phyloP scores from a whole-genome alignment of 1,140 invertebrate species.

The Gryllus bimaculatus region DNA sequence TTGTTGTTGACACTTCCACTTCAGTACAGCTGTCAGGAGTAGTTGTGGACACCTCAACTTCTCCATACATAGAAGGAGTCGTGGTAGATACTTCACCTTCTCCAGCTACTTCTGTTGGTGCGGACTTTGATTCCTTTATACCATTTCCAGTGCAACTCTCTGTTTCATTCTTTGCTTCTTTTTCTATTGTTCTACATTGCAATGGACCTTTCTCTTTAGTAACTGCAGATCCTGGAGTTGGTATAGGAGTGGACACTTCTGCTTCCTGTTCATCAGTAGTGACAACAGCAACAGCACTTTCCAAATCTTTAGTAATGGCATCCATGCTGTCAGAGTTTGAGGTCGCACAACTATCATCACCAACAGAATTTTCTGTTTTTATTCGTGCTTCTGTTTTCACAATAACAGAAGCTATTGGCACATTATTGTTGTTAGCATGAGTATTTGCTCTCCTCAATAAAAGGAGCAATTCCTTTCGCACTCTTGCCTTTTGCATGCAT shows the following conservation, averaged over 20 bases:
- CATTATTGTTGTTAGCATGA: constrained; percentile 12
- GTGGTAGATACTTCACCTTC: constrained; percentile 17
- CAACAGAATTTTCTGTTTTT: not conserved
- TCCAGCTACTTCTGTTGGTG: not conserved
- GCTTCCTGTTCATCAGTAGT: constrained; percentile 37
- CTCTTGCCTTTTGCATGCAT: constrained; percentile 56
- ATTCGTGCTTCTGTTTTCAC: not conserved
- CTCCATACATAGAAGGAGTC: constrained; percentile 10
- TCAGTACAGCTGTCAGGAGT: constrained; percentile 16
- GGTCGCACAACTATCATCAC: not conserved
- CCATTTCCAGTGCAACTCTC: constrained; percentile 22
- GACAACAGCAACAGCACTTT: constrained; percentile 45
- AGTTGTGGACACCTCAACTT: constrained; percentile 17
- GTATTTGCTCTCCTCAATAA: constrained; percentile 52
- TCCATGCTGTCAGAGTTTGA: constrained; percentile 36
- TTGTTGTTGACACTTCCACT: constrained; percentile 15
- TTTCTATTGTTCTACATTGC: constrained; percentile 16
- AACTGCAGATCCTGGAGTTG: constrained; percentile 17
- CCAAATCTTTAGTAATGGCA: constrained; percentile 47
- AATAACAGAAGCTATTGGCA: not conserved
- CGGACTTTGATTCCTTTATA: constrained; percentile 21
- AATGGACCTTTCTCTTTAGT: not conserved
- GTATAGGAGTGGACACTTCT: constrained; percentile 21
- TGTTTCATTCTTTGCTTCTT: constrained; percentile 8
- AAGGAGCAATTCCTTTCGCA: constrained; percentile 55